phyloP scores from a whole-genome alignment of 2,888 invertebrate genomes.

The Drosophila borealis region DNA sequence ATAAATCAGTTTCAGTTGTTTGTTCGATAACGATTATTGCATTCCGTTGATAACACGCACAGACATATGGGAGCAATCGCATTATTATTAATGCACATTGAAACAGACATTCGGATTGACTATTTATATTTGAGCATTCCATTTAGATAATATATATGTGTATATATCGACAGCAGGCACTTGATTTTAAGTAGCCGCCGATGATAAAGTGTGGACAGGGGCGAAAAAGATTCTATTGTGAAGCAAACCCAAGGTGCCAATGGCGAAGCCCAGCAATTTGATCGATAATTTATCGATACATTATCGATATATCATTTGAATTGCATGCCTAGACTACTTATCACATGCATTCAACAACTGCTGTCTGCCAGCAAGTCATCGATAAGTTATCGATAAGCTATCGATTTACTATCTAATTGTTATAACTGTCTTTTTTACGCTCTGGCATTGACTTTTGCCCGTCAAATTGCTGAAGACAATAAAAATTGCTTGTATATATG shows the following conservation, averaged over 20 bases:
- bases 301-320: too few relatives aligned
- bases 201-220: neutral
- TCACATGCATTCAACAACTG: too few relatives aligned
- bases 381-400: conserved; percentile 5
- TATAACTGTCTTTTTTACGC: too few relatives aligned
- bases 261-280: too few relatives aligned
- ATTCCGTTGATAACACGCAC: conserved; percentile 31
- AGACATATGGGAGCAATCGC: conserved; percentile 14
- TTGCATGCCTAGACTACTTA: too few relatives aligned
- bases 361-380: neutral
- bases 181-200: conserved; percentile 7
- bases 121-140: neutral
- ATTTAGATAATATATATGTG: neutral
- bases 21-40: conserved; percentile 75
- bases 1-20: conserved; percentile 73
- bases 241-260: too few relatives aligned
- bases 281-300: too few relatives aligned
- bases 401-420: neutral
- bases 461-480: too few relatives aligned
- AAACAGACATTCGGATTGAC: conserved; percentile 18
- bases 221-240: too few relatives aligned
- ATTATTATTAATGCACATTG: conserved; percentile 28
- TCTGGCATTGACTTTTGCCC: too few relatives aligned
- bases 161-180: neutral
- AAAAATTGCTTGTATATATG: too few relatives aligned